Evolutionary conservation across 1,140 invertebrate species (phyloP), one percentile per base, ranked within the genome.

Genomic region (Augochlora pura): DNA sequence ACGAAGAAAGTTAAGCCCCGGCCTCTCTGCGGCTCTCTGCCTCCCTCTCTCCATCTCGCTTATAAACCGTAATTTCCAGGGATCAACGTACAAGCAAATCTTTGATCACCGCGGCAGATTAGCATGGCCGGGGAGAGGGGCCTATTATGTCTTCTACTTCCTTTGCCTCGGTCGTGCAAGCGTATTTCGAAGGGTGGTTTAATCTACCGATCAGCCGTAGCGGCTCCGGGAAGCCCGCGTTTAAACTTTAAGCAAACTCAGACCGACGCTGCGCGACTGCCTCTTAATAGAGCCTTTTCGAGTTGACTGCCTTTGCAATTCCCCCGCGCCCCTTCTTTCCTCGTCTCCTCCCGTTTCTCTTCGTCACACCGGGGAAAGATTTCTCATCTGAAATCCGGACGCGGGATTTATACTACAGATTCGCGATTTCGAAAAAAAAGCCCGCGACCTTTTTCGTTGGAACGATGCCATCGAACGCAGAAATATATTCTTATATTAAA

Each of bases 251-350:
- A 46, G 60, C 66, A 65, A 81, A 77, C 73, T 81, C 64, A 16
- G 7, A 23, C 25, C 59, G 70, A 71, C 70, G 79, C 74, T 32
- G 66, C 23, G 74, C 66, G 69, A 81, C 74, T 71, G 66, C 66
- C 67, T 81, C 74, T 81, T 81, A 81, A 81, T 81, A 66, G 67
- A 81, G 74, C 60, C 52, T 81, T 76, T 81, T 52, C 79, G 67
- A 71, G 62, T 68, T 71, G 39, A 38, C 74, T 77, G 76, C 74
- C 62, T 80, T 54, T 73, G 54, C 32, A 80, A 80, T 67, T 80
- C 52, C 49, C 49, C 42, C 42, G 32, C 32, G 32, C 32, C 32
- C 42, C 42, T 9, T 7, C 2, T 46, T 12, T 2, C 42, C 4
- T 52, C 12, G 49, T 4, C 8, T 54, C 21, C 59, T 5, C 52